phyloP scores from a whole-genome alignment of 2,888 invertebrate species.

The Clistopyga incitator region DNA sequence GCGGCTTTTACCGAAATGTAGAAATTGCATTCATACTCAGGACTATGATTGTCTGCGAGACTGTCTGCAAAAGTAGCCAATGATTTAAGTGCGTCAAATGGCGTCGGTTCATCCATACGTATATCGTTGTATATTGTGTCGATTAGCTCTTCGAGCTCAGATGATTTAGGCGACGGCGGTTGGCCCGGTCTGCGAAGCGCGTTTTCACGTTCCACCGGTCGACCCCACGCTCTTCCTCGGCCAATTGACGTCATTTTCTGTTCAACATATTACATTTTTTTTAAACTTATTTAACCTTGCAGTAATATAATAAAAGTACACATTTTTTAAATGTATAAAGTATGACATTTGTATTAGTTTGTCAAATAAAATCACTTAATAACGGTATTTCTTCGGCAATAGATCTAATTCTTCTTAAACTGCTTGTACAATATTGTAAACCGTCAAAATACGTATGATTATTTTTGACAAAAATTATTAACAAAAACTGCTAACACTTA shows the following conservation, averaged over 20 bases:
- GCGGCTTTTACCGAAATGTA: not conserved
- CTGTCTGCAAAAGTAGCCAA: slow-evolving; percentile 18
- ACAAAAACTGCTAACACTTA: too few species aligned
- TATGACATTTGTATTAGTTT: too few species aligned
- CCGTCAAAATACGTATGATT: too few species aligned
- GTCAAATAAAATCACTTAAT: too few species aligned
- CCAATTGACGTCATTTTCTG: slow-evolving; percentile 57
- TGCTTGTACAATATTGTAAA: too few species aligned
- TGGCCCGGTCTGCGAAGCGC: slow-evolving; percentile 50
- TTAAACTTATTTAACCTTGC: too few species aligned
- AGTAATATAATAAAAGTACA: too few species aligned
- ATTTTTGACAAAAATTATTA: too few species aligned
- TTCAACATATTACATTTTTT: not conserved
- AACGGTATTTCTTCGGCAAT: too few species aligned
- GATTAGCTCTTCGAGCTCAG: slow-evolving; percentile 50
- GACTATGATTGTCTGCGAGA: slow-evolving; percentile 2
- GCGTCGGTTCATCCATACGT: slow-evolving; percentile 19
- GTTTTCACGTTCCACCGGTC: slow-evolving; percentile 12
- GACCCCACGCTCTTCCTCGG: slow-evolving; percentile 58
- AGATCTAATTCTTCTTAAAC: too few species aligned
- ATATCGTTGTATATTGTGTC: slow-evolving; percentile 51
- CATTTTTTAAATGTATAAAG: too few species aligned
- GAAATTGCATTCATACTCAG: slow-evolving; percentile 5
- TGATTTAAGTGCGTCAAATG: not conserved
- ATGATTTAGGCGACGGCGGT: slow-evolving; percentile 34